These are phyloP conservation scores for Hyles lineata DNA, from an alignment of 2,888 invertebrate genomes.

Conservation along the genomic window DNA sequence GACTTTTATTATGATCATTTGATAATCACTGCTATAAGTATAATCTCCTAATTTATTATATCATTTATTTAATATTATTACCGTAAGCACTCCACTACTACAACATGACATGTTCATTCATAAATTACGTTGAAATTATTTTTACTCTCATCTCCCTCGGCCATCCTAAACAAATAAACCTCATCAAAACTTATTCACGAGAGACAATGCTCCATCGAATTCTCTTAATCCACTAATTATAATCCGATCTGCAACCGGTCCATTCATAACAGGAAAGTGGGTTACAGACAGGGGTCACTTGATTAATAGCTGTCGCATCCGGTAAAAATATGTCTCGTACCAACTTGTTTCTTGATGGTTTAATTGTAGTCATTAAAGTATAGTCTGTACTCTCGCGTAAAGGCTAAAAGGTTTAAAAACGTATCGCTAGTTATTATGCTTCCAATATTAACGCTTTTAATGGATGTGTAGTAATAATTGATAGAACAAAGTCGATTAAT, in stretches of 20 bases:
- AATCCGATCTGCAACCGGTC: background rate
- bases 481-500: background rate
- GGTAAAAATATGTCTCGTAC: constrained; percentile 16
- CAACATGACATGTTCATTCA: background rate
- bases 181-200: background rate
- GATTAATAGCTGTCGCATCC: constrained; percentile 16
- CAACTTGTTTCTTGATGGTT: background rate
- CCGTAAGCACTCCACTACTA: no score
- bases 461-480: background rate
- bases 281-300: constrained; percentile 9
- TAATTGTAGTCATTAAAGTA: constrained; percentile 14
- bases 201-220: background rate
- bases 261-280: constrained; percentile 24
- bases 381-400: constrained; percentile 8
- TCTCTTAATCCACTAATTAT: constrained; percentile 7
- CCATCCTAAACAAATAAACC: background rate
- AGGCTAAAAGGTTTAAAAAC: background rate
- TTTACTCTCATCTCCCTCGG: background rate
- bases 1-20: no score
- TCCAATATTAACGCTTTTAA: background rate
- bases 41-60: no score
- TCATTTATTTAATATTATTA: no score
- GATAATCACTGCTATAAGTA: no score
- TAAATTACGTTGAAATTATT: background rate
- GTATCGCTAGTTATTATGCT: background rate